Percentiles rank a stretch among this genome's conserved stretches.
Conservation (phyloP, 92 coral and sea anemone species). For the Anthopleura xanthogrammica region DNA sequence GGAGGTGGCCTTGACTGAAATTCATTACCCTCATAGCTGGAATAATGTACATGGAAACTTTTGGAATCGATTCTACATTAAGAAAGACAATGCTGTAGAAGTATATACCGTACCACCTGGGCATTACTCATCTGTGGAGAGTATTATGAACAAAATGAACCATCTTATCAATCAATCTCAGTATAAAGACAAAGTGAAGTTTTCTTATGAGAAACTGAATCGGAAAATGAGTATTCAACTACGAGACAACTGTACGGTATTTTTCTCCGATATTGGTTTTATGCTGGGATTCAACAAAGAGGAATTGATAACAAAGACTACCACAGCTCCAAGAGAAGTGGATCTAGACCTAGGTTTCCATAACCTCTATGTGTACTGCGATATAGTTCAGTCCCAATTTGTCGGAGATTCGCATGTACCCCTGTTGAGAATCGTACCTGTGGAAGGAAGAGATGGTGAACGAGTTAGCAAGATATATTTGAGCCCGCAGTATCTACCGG, state of each 20-base stretch:
- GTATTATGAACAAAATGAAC: slow-evolving; percentile 5
- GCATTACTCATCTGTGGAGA: slow-evolving; percentile 18
- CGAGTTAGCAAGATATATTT: slow-evolving; percentile 22
- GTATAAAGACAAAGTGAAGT: slow-evolving; percentile 13
- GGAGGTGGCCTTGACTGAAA: slow-evolving; percentile 49
- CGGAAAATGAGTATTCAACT: slow-evolving; percentile 37
- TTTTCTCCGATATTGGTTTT: slow-evolving; percentile 20
- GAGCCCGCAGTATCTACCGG: slow-evolving; percentile 49
- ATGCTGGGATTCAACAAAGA: slow-evolving; percentile 30
- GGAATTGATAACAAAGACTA: neutral
- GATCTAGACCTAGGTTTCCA: slow-evolving; percentile 30
- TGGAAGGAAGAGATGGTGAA: slow-evolving; percentile 37
- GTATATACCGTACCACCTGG: slow-evolving; percentile 13
- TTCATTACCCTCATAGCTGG: slow-evolving; percentile 41
- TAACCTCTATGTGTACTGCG: slow-evolving; percentile 39
- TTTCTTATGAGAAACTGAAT: slow-evolving; percentile 27
- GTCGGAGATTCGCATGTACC: slow-evolving; percentile 29
- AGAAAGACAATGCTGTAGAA: neutral
- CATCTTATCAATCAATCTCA: neutral
- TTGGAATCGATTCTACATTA: slow-evolving; percentile 22
- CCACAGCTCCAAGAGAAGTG: slow-evolving; percentile 32
- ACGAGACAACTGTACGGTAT: slow-evolving; percentile 10
- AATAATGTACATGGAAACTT: slow-evolving; percentile 28
- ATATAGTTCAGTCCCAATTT: slow-evolving; percentile 37
- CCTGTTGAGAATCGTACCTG: slow-evolving; percentile 36